A percentile compares a stretch with the other conserved stretches of the same genome.
These are phyloP conservation scores for Sus scrofa DNA, from an alignment of 2,113 vertebrate genomes.

Conservation along the genomic window T2T-Sscrofa CM000824.6:32508501-32509000, in stretches of 20 bases:
- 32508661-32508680: background rate
- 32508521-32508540: slow-evolving; percentile 46
- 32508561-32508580: slow-evolving; percentile 7
- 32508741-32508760: background rate
- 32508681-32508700: background rate
- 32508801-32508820: background rate
- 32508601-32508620: background rate
- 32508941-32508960: background rate
- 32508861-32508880: background rate
- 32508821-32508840: background rate
- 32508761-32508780: background rate
- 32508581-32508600: background rate
- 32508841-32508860: background rate
- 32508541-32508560: background rate
- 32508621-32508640: slow-evolving; percentile 13
- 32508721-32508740: background rate
- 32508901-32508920: background rate
- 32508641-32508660: slow-evolving; percentile 4
- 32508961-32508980: background rate
- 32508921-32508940: background rate
- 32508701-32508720: background rate
- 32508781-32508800: background rate
- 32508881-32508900: background rate
- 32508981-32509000: background rate
- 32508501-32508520: slow-evolving; percentile 46